Percentiles rank a stretch among this genome's conserved stretches.
These are phyloP conservation scores for Parnassius apollo DNA, from an alignment of 2,888 invertebrate species.

Conservation along the genomic window DNA sequence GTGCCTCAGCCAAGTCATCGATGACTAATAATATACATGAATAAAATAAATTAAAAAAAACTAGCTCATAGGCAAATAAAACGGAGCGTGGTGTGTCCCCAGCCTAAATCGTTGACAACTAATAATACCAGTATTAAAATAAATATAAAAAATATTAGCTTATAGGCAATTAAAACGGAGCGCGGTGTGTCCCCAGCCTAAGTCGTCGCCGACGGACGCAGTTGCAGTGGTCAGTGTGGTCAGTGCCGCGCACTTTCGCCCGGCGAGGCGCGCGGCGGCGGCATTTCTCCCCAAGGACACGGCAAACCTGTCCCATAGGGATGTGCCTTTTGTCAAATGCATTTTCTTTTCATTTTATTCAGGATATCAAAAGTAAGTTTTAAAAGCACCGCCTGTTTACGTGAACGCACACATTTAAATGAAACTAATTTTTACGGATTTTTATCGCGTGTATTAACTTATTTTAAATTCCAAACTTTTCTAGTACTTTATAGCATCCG, in stretches of 20 bases:
- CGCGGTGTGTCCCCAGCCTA: conserved; percentile 7
- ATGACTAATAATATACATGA: background rate
- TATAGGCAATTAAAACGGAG: background rate
- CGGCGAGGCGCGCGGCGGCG: conserved; percentile 33
- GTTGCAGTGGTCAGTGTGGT: conserved; percentile 41
- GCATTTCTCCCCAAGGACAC: conserved; percentile 53
- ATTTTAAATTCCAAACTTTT: too few relatives aligned
- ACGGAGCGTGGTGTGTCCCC: conserved; percentile 4
- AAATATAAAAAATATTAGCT: too few relatives aligned
- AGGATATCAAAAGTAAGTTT: too few relatives aligned
- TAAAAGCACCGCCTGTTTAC: too few relatives aligned
- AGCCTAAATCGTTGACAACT: conserved; percentile 4
- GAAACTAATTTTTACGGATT: too few relatives aligned
- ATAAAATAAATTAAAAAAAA: too few relatives aligned
- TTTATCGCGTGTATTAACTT: too few relatives aligned
- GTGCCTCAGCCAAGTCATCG: conserved; percentile 6
- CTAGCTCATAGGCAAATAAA: background rate
- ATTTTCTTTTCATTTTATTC: too few relatives aligned
- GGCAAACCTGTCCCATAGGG: conserved; percentile 36
- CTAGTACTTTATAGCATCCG: too few relatives aligned
- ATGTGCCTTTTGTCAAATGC: conserved; percentile 9
- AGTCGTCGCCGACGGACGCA: conserved; percentile 15
- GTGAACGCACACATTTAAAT: too few relatives aligned
- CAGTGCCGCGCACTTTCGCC: conserved; percentile 46
- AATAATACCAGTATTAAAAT: too few relatives aligned